Base-by-base conservation (phyloP, 2,797 vertebrate species). In the Sciurus vulgaris region DNA sequence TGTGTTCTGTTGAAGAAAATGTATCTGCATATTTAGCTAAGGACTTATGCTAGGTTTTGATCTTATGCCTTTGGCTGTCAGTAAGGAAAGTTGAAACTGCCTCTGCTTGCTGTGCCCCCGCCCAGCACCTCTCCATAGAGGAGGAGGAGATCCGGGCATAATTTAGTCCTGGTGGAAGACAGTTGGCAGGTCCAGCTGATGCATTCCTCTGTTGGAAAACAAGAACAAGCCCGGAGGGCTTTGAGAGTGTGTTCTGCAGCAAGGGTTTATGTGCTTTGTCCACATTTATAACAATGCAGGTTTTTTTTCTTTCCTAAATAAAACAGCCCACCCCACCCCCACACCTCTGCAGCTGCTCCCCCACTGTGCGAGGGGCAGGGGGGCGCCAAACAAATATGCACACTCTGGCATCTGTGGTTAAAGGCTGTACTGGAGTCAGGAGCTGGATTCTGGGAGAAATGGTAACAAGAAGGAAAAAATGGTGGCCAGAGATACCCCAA, bases 181-280 rank as follows among this genome's bases (percentile, higher is more conserved):
- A 69, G 38, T n/a, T 83, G 83, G 76, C 22, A 73, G 49, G 49
- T 82, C 12, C 85, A 33, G 38, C 22, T 26, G 73, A 89, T 54
- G 72, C 35, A n/a, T 15, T 93, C 44, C 47, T 93, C 79, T 90
- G 24, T 17, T 89, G 76, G 83, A 59, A 95, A 82, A 85, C 2
- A 65, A 63, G 44, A 73, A 51, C 83, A 86, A 89, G 7, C 47
- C 67, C 81, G 24, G n/a, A 84, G 70, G 65, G 24, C 78, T 92
- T 83, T 78, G n/a, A 77, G 61, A 79, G 47, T 54, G 1, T 88
- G 63, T 77, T 70, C 44, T 92, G 47, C 0, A 0, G 63, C 65
- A 49, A 86, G 28, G 44, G 65, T 79, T 63, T 96, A 82, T 28
- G 15, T 76, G 49, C 51, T 84, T 84, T 65, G 54, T 85, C 47